Percentiles rank a stretch among this genome's conserved stretches.
Evolutionary conservation across 2,888 invertebrate genomes (phyloP).

Genomic region (Halocaridina rubra): DNA sequence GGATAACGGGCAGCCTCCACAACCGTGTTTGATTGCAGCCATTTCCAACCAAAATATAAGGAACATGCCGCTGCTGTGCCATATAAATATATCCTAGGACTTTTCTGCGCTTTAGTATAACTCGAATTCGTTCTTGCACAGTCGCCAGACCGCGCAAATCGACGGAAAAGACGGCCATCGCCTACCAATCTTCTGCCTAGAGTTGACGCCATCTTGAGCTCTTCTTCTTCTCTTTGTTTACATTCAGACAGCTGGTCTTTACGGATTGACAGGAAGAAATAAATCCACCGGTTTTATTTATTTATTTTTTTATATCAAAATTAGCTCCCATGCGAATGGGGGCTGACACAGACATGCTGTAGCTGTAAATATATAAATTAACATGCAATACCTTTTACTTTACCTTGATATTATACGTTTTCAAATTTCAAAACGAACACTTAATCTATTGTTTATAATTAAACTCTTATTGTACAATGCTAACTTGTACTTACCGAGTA

Average conservation of each 20-base stretch:
- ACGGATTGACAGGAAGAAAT: background rate
- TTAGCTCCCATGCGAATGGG: no score
- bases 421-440: no score
- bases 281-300: no score
- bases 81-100: conserved; percentile 18
- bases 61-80: conserved; percentile 34
- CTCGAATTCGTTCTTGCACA: conserved; percentile 15
- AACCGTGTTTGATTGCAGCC: conserved; percentile 16
- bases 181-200: background rate
- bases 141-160: conserved; percentile 18
- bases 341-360: no score
- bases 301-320: no score
- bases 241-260: conserved; percentile 24
- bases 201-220: conserved; percentile 36
- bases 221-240: no score
- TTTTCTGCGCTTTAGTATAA: background rate
- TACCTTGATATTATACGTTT: no score
- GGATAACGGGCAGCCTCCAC: conserved; percentile 34
- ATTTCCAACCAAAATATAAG: conserved; percentile 35
- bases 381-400: no score
- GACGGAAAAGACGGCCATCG: background rate
- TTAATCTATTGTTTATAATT: no score
- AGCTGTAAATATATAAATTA: no score
- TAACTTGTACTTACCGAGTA: no score
- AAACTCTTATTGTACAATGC: no score